A percentile compares a stretch with the other conserved stretches of the same genome.
Evolutionary conservation across 2,888 invertebrate species (phyloP).

Genomic region (Netelia fuscicornis): DNA sequence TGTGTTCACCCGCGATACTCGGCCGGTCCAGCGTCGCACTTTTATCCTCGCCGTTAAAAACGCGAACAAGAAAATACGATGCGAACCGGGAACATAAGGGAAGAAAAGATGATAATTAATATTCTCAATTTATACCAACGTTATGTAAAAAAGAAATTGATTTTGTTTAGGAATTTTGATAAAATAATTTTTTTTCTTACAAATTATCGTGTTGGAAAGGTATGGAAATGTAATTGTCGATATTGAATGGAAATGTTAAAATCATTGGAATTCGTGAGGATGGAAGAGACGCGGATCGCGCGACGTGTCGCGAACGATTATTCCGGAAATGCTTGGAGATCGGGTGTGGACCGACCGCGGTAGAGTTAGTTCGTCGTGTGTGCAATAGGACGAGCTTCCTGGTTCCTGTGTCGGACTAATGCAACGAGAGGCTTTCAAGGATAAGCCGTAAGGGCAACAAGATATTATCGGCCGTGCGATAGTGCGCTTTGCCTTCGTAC

Average conservation of each 20-base stretch:
- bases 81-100: too few relatives aligned
- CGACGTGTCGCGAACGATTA: background rate
- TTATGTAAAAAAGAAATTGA: too few relatives aligned
- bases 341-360: background rate
- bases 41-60: too few relatives aligned
- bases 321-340: background rate
- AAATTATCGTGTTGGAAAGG: too few relatives aligned
- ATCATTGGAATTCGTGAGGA: background rate
- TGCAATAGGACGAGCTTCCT: conserved; percentile 17
- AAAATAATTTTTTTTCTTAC: too few relatives aligned
- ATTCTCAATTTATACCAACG: too few relatives aligned
- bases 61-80: too few relatives aligned
- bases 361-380: background rate
- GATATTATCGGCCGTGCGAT: conserved; percentile 72
- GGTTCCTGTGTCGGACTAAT: conserved; percentile 66
- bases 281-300: background rate
- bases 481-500: conserved; percentile 32
- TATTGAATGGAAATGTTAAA: background rate
- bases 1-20: too few relatives aligned
- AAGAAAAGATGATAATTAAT: too few relatives aligned
- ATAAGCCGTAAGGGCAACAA: conserved; percentile 74
- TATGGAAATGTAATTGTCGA: background rate
- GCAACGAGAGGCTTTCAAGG: conserved; percentile 73
- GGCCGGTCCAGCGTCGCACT: too few relatives aligned
- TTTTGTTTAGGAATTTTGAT: too few relatives aligned